These are phyloP conservation scores for Elgonia sp. DNA, from an alignment of 2,888 invertebrate genomes.

Conservation along the genomic window DNA sequence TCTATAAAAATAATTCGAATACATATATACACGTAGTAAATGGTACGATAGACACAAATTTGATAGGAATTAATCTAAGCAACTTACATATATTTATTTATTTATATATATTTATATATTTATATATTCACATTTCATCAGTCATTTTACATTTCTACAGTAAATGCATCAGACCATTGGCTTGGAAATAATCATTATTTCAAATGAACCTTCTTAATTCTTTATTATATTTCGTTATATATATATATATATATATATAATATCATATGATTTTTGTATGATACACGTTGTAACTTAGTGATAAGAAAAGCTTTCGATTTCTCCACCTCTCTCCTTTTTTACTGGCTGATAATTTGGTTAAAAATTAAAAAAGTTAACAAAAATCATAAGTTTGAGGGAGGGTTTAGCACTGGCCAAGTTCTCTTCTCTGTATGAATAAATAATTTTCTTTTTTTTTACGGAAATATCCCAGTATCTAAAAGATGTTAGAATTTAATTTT, in stretches of 20 bases:
- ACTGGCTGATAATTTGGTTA: not conserved
- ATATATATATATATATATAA: constrained; percentile 48
- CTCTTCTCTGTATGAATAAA: not conserved
- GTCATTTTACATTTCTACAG: constrained; percentile 67
- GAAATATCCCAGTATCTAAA: not conserved
- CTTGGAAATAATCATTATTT: not conserved
- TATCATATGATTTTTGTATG: constrained; percentile 58
- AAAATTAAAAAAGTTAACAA: constrained; percentile 8
- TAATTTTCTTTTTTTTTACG: not conserved
- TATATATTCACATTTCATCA: constrained; percentile 64
- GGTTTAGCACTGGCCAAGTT: constrained; percentile 74
- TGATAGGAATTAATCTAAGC: constrained; percentile 52
- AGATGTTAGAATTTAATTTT: no score
- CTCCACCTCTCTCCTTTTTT: constrained; percentile 32
- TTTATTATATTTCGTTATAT: constrained; percentile 55
- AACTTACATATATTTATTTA: constrained; percentile 21
- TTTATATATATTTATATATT: constrained; percentile 27
- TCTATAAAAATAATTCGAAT: constrained; percentile 69
- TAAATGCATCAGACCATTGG: constrained; percentile 64
- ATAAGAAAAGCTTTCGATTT: constrained; percentile 63
- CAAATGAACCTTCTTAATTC: constrained; percentile 37
- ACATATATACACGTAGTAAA: constrained; percentile 64
- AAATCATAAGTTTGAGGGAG: not conserved
- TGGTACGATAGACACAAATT: constrained; percentile 31
- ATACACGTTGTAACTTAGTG: constrained; percentile 55